phyloP scores from a whole-genome alignment of 1,140 invertebrate species.

The Aphelinus certus region DNA sequence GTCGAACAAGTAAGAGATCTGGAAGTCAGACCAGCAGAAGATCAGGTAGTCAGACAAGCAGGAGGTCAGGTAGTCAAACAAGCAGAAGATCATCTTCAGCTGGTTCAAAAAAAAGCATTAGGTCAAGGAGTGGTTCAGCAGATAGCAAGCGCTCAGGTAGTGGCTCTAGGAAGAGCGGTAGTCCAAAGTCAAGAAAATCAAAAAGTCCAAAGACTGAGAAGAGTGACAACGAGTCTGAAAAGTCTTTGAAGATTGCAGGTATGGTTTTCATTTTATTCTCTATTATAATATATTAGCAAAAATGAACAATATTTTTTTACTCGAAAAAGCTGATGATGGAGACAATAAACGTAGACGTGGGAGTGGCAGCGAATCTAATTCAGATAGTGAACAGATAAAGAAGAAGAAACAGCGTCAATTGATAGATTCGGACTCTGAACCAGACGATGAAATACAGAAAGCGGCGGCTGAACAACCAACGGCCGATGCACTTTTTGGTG shows the following conservation, averaged over 20 bases:
- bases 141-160: constrained; percentile 41
- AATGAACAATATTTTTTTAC: no score
- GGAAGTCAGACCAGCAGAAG: constrained; percentile 40
- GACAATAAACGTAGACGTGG: constrained; percentile 47
- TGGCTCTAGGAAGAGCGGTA: constrained; percentile 38
- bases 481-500: constrained; percentile 89
- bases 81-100: constrained; percentile 69
- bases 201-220: constrained; percentile 61
- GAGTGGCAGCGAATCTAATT: constrained; percentile 53
- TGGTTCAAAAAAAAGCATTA: constrained; percentile 54
- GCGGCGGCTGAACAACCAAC: constrained; percentile 69
- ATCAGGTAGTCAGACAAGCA: constrained; percentile 41
- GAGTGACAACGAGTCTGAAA: constrained; percentile 60
- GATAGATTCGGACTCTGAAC: constrained; percentile 66
- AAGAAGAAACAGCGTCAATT: constrained; percentile 60
- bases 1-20: constrained; percentile 34
- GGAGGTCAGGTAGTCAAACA: constrained; percentile 39
- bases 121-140: constrained; percentile 42
- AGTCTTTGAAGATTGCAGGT: constrained; percentile 50
- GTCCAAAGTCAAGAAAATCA: constrained; percentile 50
- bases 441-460: constrained; percentile 57
- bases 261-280: not conserved
- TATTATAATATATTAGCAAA: no score
- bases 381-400: constrained; percentile 46
- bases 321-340: constrained; percentile 39